Conservation (phyloP, 2,113 vertebrate species). For the Hydrochoerus hydrochaeris region DNA sequence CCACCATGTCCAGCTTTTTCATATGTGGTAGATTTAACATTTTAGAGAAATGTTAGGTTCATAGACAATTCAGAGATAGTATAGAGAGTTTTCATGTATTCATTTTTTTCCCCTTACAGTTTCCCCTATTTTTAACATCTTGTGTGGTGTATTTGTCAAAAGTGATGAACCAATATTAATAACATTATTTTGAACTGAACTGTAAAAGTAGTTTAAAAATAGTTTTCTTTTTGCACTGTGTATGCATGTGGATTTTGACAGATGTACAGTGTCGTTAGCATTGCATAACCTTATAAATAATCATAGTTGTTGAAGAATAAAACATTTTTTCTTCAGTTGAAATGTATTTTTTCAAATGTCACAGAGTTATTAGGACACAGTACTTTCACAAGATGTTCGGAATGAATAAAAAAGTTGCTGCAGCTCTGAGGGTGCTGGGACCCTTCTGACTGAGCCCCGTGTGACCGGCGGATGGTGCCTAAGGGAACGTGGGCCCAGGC, state of each 20-base stretch:
- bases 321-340: background rate
- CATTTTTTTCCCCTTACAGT: accelerated
- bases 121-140: too few species aligned
- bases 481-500: background rate
- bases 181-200: background rate
- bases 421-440: background rate
- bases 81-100: background rate
- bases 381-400: background rate
- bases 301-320: background rate
- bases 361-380: background rate
- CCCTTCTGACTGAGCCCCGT: background rate
- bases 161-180: background rate
- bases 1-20: background rate
- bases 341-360: background rate
- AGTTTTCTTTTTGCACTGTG: background rate
- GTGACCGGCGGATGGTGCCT: background rate
- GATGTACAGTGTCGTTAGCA: background rate
- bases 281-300: background rate
- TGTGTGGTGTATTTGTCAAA: background rate
- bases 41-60: background rate
- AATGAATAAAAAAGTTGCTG: background rate
- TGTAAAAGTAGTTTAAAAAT: background rate
- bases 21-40: background rate
- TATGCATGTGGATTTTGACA: background rate
- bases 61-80: background rate